Conservation (phyloP, 2,888 invertebrate genomes). For the Elmis aenea region DNA sequence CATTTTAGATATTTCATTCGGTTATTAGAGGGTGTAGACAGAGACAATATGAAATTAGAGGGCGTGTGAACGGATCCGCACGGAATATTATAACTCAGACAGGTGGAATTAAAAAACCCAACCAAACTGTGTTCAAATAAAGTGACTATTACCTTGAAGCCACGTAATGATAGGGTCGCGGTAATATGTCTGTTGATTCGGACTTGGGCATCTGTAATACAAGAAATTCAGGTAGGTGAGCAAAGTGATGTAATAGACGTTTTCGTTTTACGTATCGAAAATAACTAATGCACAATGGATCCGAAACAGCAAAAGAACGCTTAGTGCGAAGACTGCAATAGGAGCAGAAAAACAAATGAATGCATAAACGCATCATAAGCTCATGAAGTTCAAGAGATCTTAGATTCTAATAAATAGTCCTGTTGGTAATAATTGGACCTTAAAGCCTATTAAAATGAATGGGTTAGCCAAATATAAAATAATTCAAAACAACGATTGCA, state of each 20-base stretch:
- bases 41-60: conserved; percentile 22
- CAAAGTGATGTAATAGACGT: conserved; percentile 9
- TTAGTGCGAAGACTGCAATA: too few relatives aligned
- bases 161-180: conserved; percentile 25
- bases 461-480: too few relatives aligned
- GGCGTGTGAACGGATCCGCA: conserved; percentile 23
- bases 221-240: conserved; percentile 8
- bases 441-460: too few relatives aligned
- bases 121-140: conserved; percentile 26
- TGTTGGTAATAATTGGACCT: too few relatives aligned
- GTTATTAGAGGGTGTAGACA: conserved; percentile 17
- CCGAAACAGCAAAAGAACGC: too few relatives aligned
- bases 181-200: conserved; percentile 25
- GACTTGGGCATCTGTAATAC: conserved; percentile 10
- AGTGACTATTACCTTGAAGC: conserved; percentile 27
- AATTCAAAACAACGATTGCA: too few relatives aligned
- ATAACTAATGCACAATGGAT: too few relatives aligned
- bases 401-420: too few relatives aligned
- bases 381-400: too few relatives aligned
- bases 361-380: too few relatives aligned
- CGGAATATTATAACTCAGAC: conserved; percentile 19
- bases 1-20: conserved; percentile 10
- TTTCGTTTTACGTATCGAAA: conserved; percentile 12
- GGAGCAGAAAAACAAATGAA: too few relatives aligned
- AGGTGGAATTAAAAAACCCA: conserved; percentile 22